phyloP scores from a whole-genome alignment of 2,888 invertebrate genomes.

The Campoletis raptor region DNA sequence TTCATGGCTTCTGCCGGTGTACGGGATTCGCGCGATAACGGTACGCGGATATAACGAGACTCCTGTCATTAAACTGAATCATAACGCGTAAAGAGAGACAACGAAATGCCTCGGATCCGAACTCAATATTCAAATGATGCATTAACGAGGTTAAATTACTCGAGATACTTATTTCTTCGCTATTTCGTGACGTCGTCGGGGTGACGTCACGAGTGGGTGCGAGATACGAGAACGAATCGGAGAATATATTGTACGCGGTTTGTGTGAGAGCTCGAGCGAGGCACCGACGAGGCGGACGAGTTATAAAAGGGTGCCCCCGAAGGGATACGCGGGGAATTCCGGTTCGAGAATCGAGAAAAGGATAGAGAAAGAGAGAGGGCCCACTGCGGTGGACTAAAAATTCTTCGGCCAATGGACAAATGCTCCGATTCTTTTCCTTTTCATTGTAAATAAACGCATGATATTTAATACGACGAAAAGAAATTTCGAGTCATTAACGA shows the following conservation, averaged over 20 bases:
- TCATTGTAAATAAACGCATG: no score
- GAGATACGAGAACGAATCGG: constrained; percentile 39
- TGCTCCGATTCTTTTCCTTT: no score
- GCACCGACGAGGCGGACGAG: constrained; percentile 38
- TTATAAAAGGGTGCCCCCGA: constrained; percentile 59
- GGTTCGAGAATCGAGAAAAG: constrained; percentile 53
- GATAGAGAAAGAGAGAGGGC: constrained; percentile 11
- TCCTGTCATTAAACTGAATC: constrained; percentile 68
- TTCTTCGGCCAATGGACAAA: no score
- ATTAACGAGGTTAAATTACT: neutral
- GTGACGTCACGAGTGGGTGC: constrained; percentile 56
- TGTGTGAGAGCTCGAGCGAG: constrained; percentile 25
- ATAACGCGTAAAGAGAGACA: constrained; percentile 66
- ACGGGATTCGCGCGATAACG: constrained; percentile 65
- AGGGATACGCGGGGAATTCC: constrained; percentile 62
- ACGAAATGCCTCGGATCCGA: constrained; percentile 21
- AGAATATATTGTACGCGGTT: constrained; percentile 19
- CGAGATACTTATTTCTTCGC: neutral
- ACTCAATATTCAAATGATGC: neutral
- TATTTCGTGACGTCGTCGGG: constrained; percentile 34
- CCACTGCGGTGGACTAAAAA: no score
- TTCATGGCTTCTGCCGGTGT: constrained; percentile 54
- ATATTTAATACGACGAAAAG: no score
- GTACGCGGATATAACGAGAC: constrained; percentile 62
- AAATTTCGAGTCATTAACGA: no score